Evolutionary conservation across 1,140 invertebrate species (phyloP), one percentile per base, ranked within the genome.

Genomic region (Eriosoma lanigerum): DNA sequence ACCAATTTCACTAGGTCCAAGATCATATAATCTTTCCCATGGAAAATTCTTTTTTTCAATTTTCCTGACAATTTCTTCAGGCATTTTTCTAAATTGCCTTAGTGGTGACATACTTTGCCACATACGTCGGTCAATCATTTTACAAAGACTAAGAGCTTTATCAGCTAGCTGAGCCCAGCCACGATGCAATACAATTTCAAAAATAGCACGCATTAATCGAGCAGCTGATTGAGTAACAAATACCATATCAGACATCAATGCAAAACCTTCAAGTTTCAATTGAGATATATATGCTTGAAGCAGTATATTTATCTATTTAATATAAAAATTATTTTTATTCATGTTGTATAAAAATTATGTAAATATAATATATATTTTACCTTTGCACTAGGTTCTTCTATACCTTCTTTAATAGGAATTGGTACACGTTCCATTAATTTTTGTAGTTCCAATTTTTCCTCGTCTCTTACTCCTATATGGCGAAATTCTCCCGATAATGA

Each of bases 21-120:
- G 87, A 87, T 99, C 98, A 85, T 98, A 99, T 0, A 99, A 88
- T 64, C 86, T 88, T 85, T 96, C 94, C 93, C 94, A 96, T 0
- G 95, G 94, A 84, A 97, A 94, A 84, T 94, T 95, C 85, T 99
- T 99, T 88, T 99, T 99, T 85, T 99, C 98, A 72, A 99, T 93
- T 85, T 98, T 98, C 84, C 97, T 96, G 3, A 99, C 91, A 13
- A 98, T 95, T 88, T 99, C 97, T 83, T 98, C 95, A 0, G 97
- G 97, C 89, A 99, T 97, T 85, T 99, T 99, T 54, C 93, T 90
- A 85, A 99, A 99, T 86, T 99, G 98, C 26, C 98, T 88, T 0
- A 99, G 87, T 5, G 98, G 98, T 54, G 96, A 98, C 96, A 99
- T 98, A 0, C 96, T 98, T 86, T 99, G 97, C 98, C 98, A 99